Base-by-base conservation (phyloP, 2,113 vertebrate genomes). In the Platanista minor region DNA sequence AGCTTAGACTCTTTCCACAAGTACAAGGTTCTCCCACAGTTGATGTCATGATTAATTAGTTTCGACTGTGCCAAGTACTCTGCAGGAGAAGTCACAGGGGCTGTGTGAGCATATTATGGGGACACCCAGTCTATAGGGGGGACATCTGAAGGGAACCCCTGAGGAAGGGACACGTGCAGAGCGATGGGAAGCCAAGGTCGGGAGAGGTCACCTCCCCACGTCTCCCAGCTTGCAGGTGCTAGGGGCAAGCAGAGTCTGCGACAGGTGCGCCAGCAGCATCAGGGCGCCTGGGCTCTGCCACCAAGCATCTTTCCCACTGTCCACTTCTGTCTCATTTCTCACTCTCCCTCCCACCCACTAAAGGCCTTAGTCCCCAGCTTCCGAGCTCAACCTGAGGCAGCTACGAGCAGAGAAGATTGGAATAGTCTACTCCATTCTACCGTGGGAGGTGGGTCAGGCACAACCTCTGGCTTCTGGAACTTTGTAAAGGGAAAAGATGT, bases 171-270 rank as follows among this genome's bases (percentile, higher is more conserved):
- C 49, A n/a, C 39, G 3, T 0, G 2, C n/a, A 39, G 49, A 4
- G 75, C 33, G 78, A 27, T 61, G 88, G 72, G 90, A 95, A 92
- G n/a, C 90, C 43, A 64, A 57, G n/a, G 33, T 14, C 49, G 11
- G n/a, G 36, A 69, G 31, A 59, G 17, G 33, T 57, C 54, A 25
- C 77, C 33, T 20, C 57, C 64, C 36, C 33, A 43, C 0, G 29
- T 31, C 39, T 69, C 61, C 52, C 10, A 46, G 62, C 66, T 15
- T 0, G 0, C 5, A 49, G 15, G 9, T 33, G 80, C 43, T 52
- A 9, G 80, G 69, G 36, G 12, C 25, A 17, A 80, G 54, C 17
- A 21, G 49, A 61, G 64, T 8, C 14, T 0, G 4, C 39, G 33
- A 14, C 23, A 25, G 52, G 64, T 14, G 0, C 0, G 0, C 46